A percentile compares a stretch with the other conserved stretches of the same genome.
Evolutionary conservation across 92 coral and sea anemone species (phyloP).

Genomic region (Phenganax subtilis): DNA sequence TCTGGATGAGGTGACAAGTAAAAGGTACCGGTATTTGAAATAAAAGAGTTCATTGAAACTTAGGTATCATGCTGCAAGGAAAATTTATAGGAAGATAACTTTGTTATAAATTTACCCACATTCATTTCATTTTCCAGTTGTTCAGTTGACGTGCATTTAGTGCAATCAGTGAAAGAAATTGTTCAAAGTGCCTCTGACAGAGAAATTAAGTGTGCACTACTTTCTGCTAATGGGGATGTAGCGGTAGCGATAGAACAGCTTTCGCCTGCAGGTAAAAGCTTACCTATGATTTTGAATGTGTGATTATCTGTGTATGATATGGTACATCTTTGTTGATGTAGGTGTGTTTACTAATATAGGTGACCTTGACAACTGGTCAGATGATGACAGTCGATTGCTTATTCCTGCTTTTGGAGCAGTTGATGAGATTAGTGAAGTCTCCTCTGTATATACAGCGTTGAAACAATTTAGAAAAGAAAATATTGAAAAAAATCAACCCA

Average conservation of each 20-base stretch:
- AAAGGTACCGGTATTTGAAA: too few species aligned
- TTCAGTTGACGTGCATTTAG: not conserved
- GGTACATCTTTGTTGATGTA: not conserved
- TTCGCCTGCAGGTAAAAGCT: not conserved
- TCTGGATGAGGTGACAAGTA: too few species aligned
- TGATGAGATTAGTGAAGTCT: not conserved
- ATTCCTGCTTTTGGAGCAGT: slow-evolving; percentile 17
- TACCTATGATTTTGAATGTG: not conserved
- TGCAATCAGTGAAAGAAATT: not conserved
- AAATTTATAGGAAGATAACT: too few species aligned
- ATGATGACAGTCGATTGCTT: not conserved
- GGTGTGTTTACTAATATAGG: not conserved
- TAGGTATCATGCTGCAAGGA: too few species aligned
- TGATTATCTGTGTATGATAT: not conserved
- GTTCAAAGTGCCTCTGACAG: not conserved
- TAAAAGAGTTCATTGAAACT: too few species aligned
- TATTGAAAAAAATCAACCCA: slow-evolving; percentile 5
- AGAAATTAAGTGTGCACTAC: not conserved
- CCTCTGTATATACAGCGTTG: not conserved
- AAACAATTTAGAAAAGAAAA: slow-evolving; percentile 11
- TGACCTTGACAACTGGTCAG: not conserved
- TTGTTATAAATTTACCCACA: too few species aligned
- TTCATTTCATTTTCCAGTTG: too few species aligned
- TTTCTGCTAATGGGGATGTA: not conserved
- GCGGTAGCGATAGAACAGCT: not conserved